Evolutionary conservation across 2,888 invertebrate genomes (phyloP).

Genomic region (Taenaris catops): DNA sequence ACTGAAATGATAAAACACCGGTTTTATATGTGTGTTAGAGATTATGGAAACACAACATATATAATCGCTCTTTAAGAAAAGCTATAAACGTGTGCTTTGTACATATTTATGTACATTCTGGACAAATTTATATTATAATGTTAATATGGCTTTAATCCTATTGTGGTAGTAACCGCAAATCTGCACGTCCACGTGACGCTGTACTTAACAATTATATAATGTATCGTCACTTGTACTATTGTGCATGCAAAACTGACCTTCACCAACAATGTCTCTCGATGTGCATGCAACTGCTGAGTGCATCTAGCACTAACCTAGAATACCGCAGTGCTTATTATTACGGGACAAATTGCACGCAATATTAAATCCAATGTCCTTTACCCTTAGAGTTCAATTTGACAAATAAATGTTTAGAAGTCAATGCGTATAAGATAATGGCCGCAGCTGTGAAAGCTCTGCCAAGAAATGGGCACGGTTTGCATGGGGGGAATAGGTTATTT

Average conservation of each 20-base stretch:
- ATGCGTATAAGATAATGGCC: constrained; percentile 39
- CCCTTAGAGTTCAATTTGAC: constrained; percentile 37
- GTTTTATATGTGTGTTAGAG: constrained; percentile 24
- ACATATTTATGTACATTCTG: constrained; percentile 3
- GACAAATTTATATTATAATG: constrained; percentile 6
- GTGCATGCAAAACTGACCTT: constrained; percentile 60
- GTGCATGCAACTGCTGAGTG: constrained; percentile 42
- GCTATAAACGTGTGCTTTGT: not conserved
- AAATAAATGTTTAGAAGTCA: constrained; percentile 47
- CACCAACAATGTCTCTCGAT: constrained; percentile 50
- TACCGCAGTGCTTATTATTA: constrained; percentile 26
- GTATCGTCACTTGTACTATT: constrained; percentile 27
- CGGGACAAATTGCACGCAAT: constrained; percentile 3
- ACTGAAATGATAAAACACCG: constrained; percentile 22
- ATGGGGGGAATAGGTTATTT: constrained; percentile 41
- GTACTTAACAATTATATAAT: constrained; percentile 21
- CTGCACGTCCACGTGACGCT: constrained; percentile 13
- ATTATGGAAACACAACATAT: no score
- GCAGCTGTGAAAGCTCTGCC: constrained; percentile 63
- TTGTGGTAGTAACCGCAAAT: constrained; percentile 5
- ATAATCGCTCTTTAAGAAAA: constrained; percentile 12
- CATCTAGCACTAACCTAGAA: constrained; percentile 41
- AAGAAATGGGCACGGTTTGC: constrained; percentile 47
- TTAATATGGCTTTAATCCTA: constrained; percentile 9
- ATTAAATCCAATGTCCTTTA: constrained; percentile 10